These are phyloP conservation scores for Entomobrya multifasciata DNA, from an alignment of 2,888 invertebrate species.

Conservation along the genomic window DNA sequence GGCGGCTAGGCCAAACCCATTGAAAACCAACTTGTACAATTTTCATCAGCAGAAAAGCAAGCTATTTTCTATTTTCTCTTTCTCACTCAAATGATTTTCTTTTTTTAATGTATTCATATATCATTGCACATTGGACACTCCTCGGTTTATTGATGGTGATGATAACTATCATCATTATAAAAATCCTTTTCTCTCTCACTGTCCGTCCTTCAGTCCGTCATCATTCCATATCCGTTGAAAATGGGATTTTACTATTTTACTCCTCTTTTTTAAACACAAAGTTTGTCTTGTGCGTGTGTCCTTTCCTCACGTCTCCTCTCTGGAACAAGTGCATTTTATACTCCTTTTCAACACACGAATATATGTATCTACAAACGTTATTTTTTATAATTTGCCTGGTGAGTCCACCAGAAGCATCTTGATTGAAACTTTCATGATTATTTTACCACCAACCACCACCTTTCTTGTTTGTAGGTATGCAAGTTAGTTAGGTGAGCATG, in stretches of 20 bases:
- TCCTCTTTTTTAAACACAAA: slow-evolving; percentile 36
- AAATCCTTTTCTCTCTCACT: not conserved
- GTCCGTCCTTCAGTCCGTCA: too few relatives aligned
- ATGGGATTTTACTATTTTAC: slow-evolving; percentile 43
- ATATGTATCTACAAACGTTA: not conserved
- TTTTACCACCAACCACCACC: not conserved
- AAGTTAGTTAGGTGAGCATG: too few relatives aligned
- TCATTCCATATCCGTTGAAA: not conserved
- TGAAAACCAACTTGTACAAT: not conserved
- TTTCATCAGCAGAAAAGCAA: not conserved
- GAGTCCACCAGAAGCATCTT: slow-evolving; percentile 12
- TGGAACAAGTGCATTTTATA: not conserved
- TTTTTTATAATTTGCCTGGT: not conserved
- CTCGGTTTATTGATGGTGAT: slow-evolving; percentile 61
- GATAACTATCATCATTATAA: slow-evolving; percentile 36
- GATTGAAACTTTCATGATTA: slow-evolving; percentile 30
- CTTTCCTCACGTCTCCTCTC: not conserved
- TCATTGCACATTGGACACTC: slow-evolving; percentile 54
- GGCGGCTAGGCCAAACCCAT: not conserved
- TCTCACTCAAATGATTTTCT: slow-evolving; percentile 34
- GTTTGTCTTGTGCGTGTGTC: slow-evolving; percentile 38
- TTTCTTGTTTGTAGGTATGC: not conserved
- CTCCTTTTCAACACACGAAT: not conserved
- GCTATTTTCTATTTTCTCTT: not conserved
- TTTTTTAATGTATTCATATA: slow-evolving; percentile 8